These are phyloP conservation scores for Drosophila melanogaster DNA, from an alignment of 1,140 invertebrate species.

Conservation along the genomic window Release_6_plus_ISO1_MT NT_033779.5:13320501-13321000, in stretches of 20 bases:
- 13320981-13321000: conserved; percentile 70
- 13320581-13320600: background rate
- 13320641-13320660: background rate
- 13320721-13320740: too few species aligned
- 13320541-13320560: conserved; percentile 11
- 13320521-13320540: conserved; percentile 26
- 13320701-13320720: too few species aligned
- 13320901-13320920: conserved; percentile 32
- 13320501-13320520: conserved; percentile 24
- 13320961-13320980: conserved; percentile 70
- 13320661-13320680: too few species aligned
- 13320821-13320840: conserved; percentile 39
- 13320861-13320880: conserved; percentile 17
- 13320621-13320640: background rate
- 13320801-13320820: conserved; percentile 42
- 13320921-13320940: conserved; percentile 51
- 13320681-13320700: too few species aligned
- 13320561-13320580: conserved; percentile 29
- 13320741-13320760: background rate
- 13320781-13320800: background rate
- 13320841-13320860: conserved; percentile 15
- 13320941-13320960: conserved; percentile 41
- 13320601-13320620: background rate
- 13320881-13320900: conserved; percentile 31
- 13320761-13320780: background rate